Percentiles rank a stretch among this genome's conserved stretches.
Evolutionary conservation across 2,113 vertebrate species (phyloP).

Genomic region (Turnix velox): DNA sequence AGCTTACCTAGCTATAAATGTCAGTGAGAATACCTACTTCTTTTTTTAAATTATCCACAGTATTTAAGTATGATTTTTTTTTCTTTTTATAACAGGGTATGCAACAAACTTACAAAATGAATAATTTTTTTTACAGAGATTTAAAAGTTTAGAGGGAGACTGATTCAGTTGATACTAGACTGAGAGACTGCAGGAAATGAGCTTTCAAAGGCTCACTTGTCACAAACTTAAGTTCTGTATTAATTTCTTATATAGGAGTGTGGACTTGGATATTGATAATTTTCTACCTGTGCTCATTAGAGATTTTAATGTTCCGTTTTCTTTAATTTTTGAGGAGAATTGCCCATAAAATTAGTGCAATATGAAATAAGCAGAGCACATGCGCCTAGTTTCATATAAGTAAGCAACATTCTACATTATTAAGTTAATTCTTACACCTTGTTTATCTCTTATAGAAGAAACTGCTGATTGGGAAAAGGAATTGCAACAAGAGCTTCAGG

Average conservation of each 20-base stretch:
- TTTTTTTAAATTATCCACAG: not conserved
- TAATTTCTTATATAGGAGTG: not conserved
- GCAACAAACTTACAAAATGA: not conserved
- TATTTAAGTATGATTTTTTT: not conserved
- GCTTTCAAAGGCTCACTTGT: not conserved
- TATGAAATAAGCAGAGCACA: not conserved
- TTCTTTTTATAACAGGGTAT: not conserved
- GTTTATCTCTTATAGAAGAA: constrained; percentile 75
- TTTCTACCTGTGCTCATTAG: not conserved
- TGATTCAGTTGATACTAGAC: not conserved
- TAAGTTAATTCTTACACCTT: not conserved
- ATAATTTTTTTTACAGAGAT: not conserved
- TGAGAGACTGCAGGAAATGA: not conserved
- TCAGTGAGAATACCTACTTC: not conserved
- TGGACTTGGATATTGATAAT: not conserved
- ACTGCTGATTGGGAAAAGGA: constrained; percentile 92
- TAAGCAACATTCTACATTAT: not conserved
- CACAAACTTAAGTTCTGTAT: not conserved
- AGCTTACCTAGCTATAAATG: not conserved
- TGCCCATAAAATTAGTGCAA: not conserved
- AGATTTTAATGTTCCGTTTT: not conserved
- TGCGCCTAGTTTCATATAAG: not conserved
- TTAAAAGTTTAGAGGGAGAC: not conserved
- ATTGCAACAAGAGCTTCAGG: constrained; percentile 92
- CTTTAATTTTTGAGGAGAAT: not conserved